phyloP scores from a whole-genome alignment of 2,113 vertebrate genomes.

The Baryphthengus martii region DNA sequence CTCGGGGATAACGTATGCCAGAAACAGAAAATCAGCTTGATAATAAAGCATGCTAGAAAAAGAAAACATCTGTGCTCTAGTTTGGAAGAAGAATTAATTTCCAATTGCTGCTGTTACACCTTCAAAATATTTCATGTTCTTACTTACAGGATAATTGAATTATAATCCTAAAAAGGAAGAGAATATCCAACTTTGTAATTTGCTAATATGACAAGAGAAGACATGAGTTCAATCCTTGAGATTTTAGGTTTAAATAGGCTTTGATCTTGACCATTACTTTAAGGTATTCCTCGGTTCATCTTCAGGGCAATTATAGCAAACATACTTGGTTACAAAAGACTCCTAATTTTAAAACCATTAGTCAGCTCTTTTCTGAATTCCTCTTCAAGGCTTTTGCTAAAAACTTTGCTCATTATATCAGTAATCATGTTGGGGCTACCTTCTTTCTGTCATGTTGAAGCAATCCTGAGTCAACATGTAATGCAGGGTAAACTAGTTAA shows the following conservation, averaged over 20 bases:
- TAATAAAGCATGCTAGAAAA: too few species aligned
- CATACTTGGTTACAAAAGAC: not conserved
- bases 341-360: slow-evolving; percentile 8
- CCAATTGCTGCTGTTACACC: not conserved
- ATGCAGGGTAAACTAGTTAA: not conserved
- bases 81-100: not conserved
- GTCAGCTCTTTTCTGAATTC: not conserved
- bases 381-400: not conserved
- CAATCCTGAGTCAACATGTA: not conserved
- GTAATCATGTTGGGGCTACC: not conserved
- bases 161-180: not conserved
- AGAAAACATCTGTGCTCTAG: not conserved
- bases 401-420: not conserved
- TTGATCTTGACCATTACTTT: slow-evolving; percentile 17
- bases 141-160: not conserved
- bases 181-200: not conserved
- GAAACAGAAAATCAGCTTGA: not conserved
- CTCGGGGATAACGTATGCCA: not conserved
- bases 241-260: slow-evolving; percentile 17
- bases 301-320: slow-evolving; percentile 2
- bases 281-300: not conserved
- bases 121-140: not conserved
- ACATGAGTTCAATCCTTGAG: not conserved
- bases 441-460: not conserved
- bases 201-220: not conserved